These are phyloP conservation scores for Calyptomena viridis DNA, from an alignment of 2,113 vertebrate genomes.

Conservation along the genomic window DNA sequence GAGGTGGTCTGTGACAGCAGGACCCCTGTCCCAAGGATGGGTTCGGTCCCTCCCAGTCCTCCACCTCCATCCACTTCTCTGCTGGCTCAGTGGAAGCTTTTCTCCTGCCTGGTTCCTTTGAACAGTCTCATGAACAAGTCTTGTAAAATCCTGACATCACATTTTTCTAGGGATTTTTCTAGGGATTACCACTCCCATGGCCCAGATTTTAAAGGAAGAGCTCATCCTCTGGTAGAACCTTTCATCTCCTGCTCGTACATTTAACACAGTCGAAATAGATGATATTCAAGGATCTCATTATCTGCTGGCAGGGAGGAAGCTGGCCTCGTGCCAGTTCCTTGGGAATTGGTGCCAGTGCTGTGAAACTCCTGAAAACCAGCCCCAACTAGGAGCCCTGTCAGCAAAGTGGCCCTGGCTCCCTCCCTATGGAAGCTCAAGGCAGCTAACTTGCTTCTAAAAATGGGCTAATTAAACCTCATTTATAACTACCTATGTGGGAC, in stretches of 20 bases:
- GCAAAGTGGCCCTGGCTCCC: neutral
- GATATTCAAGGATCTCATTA: neutral
- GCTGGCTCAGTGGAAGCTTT: neutral
- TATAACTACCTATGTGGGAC: slow-evolving; percentile 11
- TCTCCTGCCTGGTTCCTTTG: neutral
- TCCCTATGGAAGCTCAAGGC: neutral
- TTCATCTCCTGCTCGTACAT: neutral
- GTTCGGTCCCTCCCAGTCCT: neutral
- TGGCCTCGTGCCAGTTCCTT: neutral
- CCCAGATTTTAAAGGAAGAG: neutral
- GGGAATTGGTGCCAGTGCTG: neutral
- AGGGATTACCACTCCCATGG: neutral
- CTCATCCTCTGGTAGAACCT: neutral
- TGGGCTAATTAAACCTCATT: slow-evolving; percentile 16
- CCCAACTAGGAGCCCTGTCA: neutral
- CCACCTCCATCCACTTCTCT: neutral
- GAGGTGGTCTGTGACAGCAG: neutral
- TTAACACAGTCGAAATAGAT: neutral
- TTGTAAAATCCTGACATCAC: neutral
- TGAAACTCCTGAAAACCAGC: neutral
- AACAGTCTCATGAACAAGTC: neutral
- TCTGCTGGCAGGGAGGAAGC: neutral
- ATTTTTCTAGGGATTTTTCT: slow-evolving; percentile 15
- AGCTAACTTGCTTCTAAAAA: neutral
- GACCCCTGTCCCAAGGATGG: neutral